Conservation (phyloP, 1,140 invertebrate species). For the Chymomyza costata region DNA sequence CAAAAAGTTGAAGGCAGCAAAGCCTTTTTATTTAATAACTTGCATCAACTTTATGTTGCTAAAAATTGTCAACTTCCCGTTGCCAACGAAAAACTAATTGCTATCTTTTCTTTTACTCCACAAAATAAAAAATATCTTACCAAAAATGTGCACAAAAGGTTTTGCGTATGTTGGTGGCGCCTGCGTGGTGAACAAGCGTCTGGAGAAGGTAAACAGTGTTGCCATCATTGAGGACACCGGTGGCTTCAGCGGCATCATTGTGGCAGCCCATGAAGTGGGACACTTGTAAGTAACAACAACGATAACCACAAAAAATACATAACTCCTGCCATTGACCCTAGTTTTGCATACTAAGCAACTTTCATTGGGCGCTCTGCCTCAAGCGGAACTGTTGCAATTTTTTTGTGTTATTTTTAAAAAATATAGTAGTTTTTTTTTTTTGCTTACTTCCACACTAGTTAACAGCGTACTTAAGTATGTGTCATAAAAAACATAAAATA, state of each 20-base stretch:
- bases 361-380: slow-evolving; percentile 7
- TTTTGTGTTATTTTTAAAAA: slow-evolving; percentile 2
- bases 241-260: slow-evolving; percentile 96
- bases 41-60: neutral
- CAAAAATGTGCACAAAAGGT: slow-evolving; percentile 78
- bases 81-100: slow-evolving; percentile 27
- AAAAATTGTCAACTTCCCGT: slow-evolving; percentile 40
- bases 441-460: slow-evolving; percentile 16
- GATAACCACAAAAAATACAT: neutral
- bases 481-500: too few species aligned
- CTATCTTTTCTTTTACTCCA: slow-evolving; percentile 42
- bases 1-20: slow-evolving; percentile 29
- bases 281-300: slow-evolving; percentile 88
- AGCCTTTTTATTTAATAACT: slow-evolving; percentile 60
- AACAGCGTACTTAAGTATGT: too few species aligned
- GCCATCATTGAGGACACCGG: slow-evolving; percentile 97
- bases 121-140: slow-evolving; percentile 5
- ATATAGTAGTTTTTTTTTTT: too few species aligned
- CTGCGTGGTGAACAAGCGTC: slow-evolving; percentile 94
- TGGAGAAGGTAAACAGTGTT: slow-evolving; percentile 97
- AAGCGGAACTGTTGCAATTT: slow-evolving; percentile 30
- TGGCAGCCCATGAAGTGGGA: slow-evolving; percentile 96
- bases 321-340: neutral
- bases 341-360: neutral
- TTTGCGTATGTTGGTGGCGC: slow-evolving; percentile 97